Evolutionary conservation across 2,797 vertebrate genomes (phyloP).

Genomic region (Manis pentadactyla): DNA sequence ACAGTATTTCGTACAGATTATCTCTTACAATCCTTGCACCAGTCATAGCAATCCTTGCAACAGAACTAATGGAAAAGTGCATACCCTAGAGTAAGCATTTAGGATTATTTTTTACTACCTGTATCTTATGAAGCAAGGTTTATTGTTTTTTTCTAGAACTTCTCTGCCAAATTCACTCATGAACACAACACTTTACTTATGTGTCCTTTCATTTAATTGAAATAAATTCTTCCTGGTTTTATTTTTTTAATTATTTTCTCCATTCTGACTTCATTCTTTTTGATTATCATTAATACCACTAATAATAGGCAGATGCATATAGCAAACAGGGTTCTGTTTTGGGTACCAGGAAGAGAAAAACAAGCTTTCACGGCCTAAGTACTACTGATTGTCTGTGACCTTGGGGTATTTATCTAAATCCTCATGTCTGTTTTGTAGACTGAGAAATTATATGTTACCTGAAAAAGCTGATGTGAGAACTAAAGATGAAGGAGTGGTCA

Average conservation of each 20-base stretch:
- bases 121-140: background rate
- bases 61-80: background rate
- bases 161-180: background rate
- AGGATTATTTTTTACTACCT: background rate
- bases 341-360: background rate
- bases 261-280: background rate
- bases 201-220: background rate
- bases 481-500: background rate
- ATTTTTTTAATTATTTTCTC: background rate
- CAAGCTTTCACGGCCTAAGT: background rate
- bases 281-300: background rate
- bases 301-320: background rate
- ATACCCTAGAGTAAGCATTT: background rate
- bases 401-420: background rate
- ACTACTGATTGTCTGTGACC: background rate
- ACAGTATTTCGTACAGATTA: background rate
- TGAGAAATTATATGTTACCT: background rate
- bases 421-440: background rate
- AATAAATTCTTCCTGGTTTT: background rate
- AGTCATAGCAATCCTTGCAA: background rate
- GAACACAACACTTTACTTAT: background rate
- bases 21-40: background rate
- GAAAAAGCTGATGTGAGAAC: background rate
- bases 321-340: background rate
- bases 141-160: background rate